Conservation (phyloP, 2,888 invertebrate species). For the Lepidochrysops patricia region DNA sequence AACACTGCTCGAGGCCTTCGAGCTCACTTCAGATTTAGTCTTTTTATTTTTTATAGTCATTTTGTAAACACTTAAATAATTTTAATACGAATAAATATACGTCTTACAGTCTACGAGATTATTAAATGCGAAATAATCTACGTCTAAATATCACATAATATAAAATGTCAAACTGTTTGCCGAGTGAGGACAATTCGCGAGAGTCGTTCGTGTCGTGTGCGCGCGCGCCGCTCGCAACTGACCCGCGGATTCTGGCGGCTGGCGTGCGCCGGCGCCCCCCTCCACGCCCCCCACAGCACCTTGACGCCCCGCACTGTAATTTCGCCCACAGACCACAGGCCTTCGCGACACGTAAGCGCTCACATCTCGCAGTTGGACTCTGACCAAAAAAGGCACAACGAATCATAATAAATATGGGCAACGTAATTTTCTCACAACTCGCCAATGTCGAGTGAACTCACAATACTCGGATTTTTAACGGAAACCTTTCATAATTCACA, state of each 20-base stretch:
- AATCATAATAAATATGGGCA: conserved; percentile 31
- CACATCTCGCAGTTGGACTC: conserved; percentile 58
- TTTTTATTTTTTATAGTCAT: conserved; percentile 75
- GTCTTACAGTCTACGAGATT: conserved; percentile 47
- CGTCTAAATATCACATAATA: conserved; percentile 44
- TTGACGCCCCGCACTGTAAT: conserved; percentile 32
- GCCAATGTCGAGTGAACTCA: conserved; percentile 8
- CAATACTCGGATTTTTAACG: not conserved
- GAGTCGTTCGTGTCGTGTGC: conserved; percentile 69
- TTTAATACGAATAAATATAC: conserved; percentile 31
- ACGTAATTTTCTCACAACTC: conserved; percentile 20
- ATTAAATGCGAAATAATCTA: conserved; percentile 43
- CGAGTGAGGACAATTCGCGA: conserved; percentile 59
- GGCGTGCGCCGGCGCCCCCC: conserved; percentile 37
- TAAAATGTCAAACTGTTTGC: conserved; percentile 54
- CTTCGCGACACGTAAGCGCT: conserved; percentile 65
- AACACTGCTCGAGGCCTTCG: conserved; percentile 60
- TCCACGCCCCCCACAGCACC: conserved; percentile 40
- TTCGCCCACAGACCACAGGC: conserved; percentile 46
- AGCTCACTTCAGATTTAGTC: conserved; percentile 65
- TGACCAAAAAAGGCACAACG: conserved; percentile 61
- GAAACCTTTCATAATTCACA: not conserved
- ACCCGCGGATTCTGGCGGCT: conserved; percentile 56
- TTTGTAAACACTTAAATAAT: conserved; percentile 46
- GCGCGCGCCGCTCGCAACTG: conserved; percentile 65